phyloP scores from a whole-genome alignment of 2,888 invertebrate genomes.

The Tineola bisselliella region DNA sequence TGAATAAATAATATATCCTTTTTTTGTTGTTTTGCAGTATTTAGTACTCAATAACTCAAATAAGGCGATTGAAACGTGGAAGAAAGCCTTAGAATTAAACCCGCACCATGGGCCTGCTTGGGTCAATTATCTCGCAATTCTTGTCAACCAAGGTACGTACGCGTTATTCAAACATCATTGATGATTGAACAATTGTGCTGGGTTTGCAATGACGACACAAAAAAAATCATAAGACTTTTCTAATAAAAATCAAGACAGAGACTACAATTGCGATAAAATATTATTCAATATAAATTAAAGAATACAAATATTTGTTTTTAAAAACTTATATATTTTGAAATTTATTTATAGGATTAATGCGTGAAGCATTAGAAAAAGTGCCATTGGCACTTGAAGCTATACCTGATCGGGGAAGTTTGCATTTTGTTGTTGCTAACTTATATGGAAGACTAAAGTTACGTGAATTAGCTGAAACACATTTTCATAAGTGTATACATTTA shows the following conservation, averaged over 20 bases:
- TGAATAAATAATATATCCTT: too few relatives aligned
- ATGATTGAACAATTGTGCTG: too few relatives aligned
- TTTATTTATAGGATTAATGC: conserved; percentile 60
- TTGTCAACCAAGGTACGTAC: conserved; percentile 83
- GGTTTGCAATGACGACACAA: too few relatives aligned
- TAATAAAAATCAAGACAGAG: too few relatives aligned
- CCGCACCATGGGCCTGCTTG: conserved; percentile 87
- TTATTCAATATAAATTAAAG: too few relatives aligned
- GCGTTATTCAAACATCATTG: too few relatives aligned
- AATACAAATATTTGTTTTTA: too few relatives aligned
- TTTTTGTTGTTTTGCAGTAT: conserved; percentile 67
- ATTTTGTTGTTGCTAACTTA: conserved; percentile 89
- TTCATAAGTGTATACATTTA: conserved; percentile 77
- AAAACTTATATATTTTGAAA: too few relatives aligned
- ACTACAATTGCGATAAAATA: too few relatives aligned
- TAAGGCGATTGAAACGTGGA: conserved; percentile 84
- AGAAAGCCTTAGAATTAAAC: conserved; percentile 79
- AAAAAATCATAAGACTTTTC: too few relatives aligned
- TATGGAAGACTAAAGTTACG: conserved; percentile 84
- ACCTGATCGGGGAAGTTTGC: conserved; percentile 78
- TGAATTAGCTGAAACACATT: conserved; percentile 82
- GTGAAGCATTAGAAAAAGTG: conserved; percentile 77
- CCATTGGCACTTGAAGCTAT: conserved; percentile 74
- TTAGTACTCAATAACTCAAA: conserved; percentile 78
- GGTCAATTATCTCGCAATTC: conserved; percentile 89